Conservation (phyloP, 2,888 invertebrate genomes). For the Pristionchus mayeri region DNA sequence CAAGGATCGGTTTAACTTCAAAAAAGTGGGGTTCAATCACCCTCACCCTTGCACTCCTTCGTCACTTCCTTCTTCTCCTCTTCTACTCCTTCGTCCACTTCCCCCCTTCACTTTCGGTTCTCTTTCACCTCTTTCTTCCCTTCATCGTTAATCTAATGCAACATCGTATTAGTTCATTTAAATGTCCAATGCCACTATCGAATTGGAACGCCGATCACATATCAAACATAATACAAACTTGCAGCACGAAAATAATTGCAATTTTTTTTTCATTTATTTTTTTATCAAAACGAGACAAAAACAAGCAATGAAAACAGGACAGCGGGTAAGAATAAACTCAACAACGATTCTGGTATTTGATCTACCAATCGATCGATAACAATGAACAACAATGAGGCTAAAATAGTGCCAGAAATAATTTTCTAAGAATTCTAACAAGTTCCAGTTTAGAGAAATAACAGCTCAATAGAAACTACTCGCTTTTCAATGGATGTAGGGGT, state of each 20-base stretch:
- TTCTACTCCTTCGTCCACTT: neutral
- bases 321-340: neutral
- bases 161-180: neutral
- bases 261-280: no score
- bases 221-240: no score
- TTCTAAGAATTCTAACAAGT: conserved; percentile 5
- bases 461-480: no score
- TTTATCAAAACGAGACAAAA: neutral
- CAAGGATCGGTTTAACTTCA: no score
- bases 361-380: neutral
- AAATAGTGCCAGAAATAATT: neutral
- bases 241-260: no score
- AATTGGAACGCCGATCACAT: no score
- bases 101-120: neutral
- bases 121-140: neutral
- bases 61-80: conserved; percentile 49
- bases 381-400: neutral
- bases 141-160: neutral
- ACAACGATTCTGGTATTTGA: neutral
- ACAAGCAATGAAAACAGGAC: neutral
- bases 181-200: no score
- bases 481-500: no score
- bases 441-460: neutral
- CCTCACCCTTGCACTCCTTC: conserved; percentile 77
- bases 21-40: no score